Conservation (phyloP, 2,888 invertebrate genomes). For the Agrochola circellaris region DNA sequence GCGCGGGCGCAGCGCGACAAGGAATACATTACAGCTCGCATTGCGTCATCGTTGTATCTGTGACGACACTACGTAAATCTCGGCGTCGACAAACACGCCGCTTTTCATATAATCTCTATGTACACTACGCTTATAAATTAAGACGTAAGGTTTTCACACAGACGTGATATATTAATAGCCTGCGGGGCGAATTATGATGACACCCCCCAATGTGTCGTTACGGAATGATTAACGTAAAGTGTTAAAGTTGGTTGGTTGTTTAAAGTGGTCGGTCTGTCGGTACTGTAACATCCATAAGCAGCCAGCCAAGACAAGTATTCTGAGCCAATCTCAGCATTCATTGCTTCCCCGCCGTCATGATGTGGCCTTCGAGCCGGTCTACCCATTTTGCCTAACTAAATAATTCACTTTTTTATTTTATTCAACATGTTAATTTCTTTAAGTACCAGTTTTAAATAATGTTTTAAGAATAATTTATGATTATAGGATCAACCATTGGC, state of each 20-base stretch:
- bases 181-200: conserved; percentile 38
- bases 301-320: conserved; percentile 49
- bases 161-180: conserved; percentile 44
- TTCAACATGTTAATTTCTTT: conserved; percentile 43
- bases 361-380: conserved; percentile 59
- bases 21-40: conserved; percentile 60
- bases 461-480: conserved; percentile 36
- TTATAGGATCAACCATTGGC: conserved; percentile 23
- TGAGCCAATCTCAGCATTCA: conserved; percentile 63
- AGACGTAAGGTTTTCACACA: conserved; percentile 49
- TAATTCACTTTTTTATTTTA: conserved; percentile 51
- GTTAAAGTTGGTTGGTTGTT: too few species aligned
- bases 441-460: conserved; percentile 32
- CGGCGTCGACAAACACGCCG: conserved; percentile 50
- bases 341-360: conserved; percentile 55
- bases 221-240: conserved; percentile 51
- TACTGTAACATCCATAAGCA: conserved; percentile 41
- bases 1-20: conserved; percentile 42
- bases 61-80: conserved; percentile 68
- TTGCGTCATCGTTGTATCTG: conserved; percentile 67
- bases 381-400: conserved; percentile 56
- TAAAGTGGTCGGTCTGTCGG: conserved; percentile 22
- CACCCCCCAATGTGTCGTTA: conserved; percentile 55
- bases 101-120: conserved; percentile 60
- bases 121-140: conserved; percentile 52